Conservation (phyloP, 2,113 vertebrate genomes). For the Haliaeetus leucogaster region DNA sequence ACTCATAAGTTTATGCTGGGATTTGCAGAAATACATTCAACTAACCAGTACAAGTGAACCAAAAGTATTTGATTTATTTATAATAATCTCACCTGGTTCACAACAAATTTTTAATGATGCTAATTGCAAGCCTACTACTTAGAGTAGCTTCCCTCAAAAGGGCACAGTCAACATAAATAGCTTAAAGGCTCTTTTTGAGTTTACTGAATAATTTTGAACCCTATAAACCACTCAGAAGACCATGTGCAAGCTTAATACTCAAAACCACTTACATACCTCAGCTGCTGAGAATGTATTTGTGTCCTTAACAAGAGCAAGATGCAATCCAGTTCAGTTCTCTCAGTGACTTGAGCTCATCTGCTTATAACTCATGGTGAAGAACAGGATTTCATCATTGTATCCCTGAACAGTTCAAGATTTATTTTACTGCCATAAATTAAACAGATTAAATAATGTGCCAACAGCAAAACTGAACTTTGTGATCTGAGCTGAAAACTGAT, state of each 20-base stretch:
- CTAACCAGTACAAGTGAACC: not conserved
- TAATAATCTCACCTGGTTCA: conserved; percentile 3
- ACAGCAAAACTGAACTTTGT: not conserved
- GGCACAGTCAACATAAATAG: conserved; percentile 1
- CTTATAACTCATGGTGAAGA: not conserved
- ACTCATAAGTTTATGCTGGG: not conserved
- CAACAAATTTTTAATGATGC: conserved; percentile 31
- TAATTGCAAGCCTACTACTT: not conserved
- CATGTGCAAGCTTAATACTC: not conserved
- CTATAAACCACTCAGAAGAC: not conserved
- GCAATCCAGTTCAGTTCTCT: not conserved
- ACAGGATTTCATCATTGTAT: not conserved
- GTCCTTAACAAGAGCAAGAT: not conserved
- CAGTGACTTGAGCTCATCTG: not conserved
- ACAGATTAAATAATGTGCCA: not conserved
- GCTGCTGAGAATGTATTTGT: not conserved
- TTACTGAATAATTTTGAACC: not conserved
- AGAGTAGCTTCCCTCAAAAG: not conserved
- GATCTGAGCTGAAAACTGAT: not conserved
- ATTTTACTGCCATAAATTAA: not conserved
- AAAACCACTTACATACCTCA: not conserved
- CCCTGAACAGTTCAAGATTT: not conserved
- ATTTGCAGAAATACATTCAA: not conserved
- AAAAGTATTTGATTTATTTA: conserved; percentile 36
- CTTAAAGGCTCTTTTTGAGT: conserved; percentile 1